Evolutionary conservation across 2,113 vertebrate species (phyloP).

Genomic region (Leucopternis melanops): DNA sequence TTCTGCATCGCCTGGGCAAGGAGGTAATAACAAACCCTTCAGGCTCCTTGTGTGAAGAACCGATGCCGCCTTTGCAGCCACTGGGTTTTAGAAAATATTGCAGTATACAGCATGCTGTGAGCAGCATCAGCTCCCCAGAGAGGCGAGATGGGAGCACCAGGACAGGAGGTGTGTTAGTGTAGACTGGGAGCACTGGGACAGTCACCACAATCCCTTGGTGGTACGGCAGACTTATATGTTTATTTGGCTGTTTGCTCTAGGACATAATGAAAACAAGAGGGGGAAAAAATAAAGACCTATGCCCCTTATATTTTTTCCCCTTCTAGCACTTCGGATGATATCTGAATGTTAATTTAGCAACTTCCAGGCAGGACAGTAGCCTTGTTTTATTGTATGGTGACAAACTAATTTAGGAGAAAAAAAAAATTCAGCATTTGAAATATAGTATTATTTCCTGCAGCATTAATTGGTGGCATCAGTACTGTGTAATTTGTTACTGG

Average conservation of each 20-base stretch:
- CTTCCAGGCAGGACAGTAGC: background rate
- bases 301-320: background rate
- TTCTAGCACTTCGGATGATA: background rate
- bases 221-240: accelerated
- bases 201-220: background rate
- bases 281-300: background rate
- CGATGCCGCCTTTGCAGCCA: background rate
- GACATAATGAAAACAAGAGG: background rate
- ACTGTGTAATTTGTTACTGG: slow-evolving; percentile 12
- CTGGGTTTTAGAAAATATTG: background rate
- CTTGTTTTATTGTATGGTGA: background rate
- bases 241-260: background rate
- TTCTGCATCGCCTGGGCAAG: background rate
- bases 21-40: background rate
- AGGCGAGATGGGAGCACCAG: background rate
- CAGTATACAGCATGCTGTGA: background rate
- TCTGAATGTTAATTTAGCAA: background rate
- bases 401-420: background rate
- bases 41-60: background rate
- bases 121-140: background rate
- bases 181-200: background rate
- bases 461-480: slow-evolving; percentile 20
- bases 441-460: background rate
- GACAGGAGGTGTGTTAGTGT: background rate
- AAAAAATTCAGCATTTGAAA: background rate